Conservation (phyloP, 2,888 invertebrate species). For the Apamea crenata region DNA sequence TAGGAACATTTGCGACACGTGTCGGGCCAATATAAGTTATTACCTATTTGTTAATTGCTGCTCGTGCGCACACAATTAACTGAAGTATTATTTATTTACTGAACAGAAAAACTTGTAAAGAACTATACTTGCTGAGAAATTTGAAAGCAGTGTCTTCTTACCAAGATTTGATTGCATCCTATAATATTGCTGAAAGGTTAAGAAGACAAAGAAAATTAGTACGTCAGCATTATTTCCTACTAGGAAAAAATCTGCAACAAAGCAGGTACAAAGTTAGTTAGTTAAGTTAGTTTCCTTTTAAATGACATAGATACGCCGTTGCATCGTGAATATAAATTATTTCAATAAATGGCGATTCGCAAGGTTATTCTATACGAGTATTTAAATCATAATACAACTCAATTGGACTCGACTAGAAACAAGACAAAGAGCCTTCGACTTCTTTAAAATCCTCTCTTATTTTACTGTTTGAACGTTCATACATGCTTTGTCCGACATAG, state of each 20-base stretch:
- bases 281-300: slow-evolving; percentile 3
- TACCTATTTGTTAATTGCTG: slow-evolving; percentile 30
- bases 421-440: neutral
- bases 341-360: neutral
- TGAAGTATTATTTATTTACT: slow-evolving; percentile 20
- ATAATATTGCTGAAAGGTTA: neutral
- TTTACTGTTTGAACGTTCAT: neutral
- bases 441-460: slow-evolving; percentile 3
- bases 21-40: slow-evolving; percentile 55
- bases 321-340: neutral
- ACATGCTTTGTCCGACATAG: neutral
- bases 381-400: neutral
- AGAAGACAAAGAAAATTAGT: neutral
- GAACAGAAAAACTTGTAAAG: neutral
- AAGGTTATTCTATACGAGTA: neutral
- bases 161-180: neutral
- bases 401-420: neutral
- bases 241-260: slow-evolving; percentile 1
- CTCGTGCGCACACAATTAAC: slow-evolving; percentile 29
- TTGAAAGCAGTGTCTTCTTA: neutral
- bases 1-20: slow-evolving; percentile 68
- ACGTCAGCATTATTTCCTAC: neutral
- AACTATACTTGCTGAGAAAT: neutral
- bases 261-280: neutral
- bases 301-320: neutral